Base-by-base conservation (phyloP, 2,888 invertebrate species). In the Tetropium fuscum region DNA sequence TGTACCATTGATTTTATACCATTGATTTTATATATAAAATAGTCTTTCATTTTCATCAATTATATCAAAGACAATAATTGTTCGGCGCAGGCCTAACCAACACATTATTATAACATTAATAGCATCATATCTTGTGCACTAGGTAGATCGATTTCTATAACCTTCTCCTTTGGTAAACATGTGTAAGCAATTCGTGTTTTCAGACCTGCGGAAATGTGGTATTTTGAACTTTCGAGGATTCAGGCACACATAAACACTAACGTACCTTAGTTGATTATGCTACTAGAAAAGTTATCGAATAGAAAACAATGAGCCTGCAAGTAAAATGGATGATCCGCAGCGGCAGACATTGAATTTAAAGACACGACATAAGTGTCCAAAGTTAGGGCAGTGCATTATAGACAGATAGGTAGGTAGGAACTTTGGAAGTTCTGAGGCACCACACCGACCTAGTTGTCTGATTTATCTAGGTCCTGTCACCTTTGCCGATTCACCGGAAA, bases 371-470 rank as follows among this genome's bases (percentile, higher is more conserved):
- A 74, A 74, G 72, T 71, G 72, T 74, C 73, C 61, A 56, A 64
- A 66, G 69, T 71, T 68, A 58, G 67, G 70, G 58, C 45, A 56
- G 62, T 56, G 59, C 71, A 71, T 74, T 73, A 70, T 72, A 66
- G 71, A 71, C 70, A 71, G 72, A 70, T 70, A 64, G 67, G 64
- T 68, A 60, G 62, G 55, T 61, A 63, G 51, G 55, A 59, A 51
- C 68, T 63, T 63, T 58, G 48, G 70, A 77, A 77, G 66, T 77
- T 78, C 69, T 66, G 66, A 68, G 73, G 71, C 75, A 74, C 76
- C 74, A 66, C 59, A 68, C 69, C 75, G 77, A 76, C 78, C 77
- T 69, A 74, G 71, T 76, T 76, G 74, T 74, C 76, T 76, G 77
- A 77, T 78, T 78, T 77, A 77, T 77, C 74, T 74, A 65, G 66